Evolutionary conservation across 2,797 vertebrate species (phyloP), one percentile per base, ranked within the genome.

Genomic region (Mus caroli): DNA sequence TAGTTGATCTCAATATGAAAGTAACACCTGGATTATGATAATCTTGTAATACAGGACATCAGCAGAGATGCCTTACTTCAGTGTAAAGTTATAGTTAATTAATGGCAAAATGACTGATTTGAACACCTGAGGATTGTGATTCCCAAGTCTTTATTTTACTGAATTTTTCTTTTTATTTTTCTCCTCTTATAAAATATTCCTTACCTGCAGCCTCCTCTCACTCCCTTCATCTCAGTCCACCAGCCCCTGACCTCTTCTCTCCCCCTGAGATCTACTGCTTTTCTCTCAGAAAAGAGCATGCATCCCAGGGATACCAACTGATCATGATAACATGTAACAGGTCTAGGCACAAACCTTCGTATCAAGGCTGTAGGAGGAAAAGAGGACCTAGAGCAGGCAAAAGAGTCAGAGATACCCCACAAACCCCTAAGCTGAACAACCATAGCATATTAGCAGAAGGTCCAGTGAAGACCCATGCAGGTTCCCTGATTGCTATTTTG

Each of bases 21-120:
- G 40, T 52, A 58, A 60, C 87, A 92, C 24, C 52, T 37, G 19
- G 56, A 76, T 96, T 84, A 84, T 60, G 52, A 10, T 91, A 94
- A 92, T 85, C 22, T 2, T 17, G 2, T 67, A 79, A 22, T 52
- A 89, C 58, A 58, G 54, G 80, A 89, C 14, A 0, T 7, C 52
- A 62, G 43, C 31, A 69, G 71, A n/a, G 52, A n/a, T 67, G 37
- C 69, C 90, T 87, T 60, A 31, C 67, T 85, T 94, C 64, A 90
- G n/a, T 77, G 10, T 40, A 91, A 96, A 95, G 54, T 62, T 80
- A 17, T 40, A 94, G 75, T 91, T 92, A 94, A 77, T 84, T 62
- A 92, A 76, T 26, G 26, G 12, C 46, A n/a, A 14, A 90, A 43
- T 96, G 37, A 84, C 10, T 88, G 64, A 50, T 88, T 94, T 92